These are phyloP conservation scores for Martes martes DNA, from an alignment of 2,113 vertebrate species.

Conservation along the genomic window DNA sequence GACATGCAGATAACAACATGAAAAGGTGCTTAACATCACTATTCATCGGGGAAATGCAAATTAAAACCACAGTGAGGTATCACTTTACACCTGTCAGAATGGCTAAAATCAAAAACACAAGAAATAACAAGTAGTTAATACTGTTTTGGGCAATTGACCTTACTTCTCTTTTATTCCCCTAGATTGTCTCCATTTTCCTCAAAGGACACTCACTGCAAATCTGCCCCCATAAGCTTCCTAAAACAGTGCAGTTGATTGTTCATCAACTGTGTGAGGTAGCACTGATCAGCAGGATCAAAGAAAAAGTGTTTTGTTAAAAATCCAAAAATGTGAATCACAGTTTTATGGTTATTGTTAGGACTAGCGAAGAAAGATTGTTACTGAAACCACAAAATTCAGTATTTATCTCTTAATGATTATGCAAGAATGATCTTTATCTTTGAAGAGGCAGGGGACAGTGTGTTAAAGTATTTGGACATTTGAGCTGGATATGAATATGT, in stretches of 20 bases:
- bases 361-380: not conserved
- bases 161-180: not conserved
- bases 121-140: not conserved
- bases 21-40: not conserved
- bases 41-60: not conserved
- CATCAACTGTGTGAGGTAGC: not conserved
- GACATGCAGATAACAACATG: not conserved
- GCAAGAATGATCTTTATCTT: not conserved
- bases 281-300: not conserved
- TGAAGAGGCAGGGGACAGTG: not conserved
- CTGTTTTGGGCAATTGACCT: not conserved
- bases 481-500: not conserved
- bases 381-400: not conserved
- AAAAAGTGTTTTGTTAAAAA: not conserved
- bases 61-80: not conserved
- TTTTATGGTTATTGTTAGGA: not conserved
- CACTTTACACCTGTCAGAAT: not conserved
- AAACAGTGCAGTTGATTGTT: not conserved
- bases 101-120: not conserved
- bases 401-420: slow-evolving; percentile 16
- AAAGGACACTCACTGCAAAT: not conserved
- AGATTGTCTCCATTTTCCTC: not conserved
- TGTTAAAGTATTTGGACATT: not conserved
- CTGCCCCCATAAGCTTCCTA: not conserved
- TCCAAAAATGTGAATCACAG: not conserved